Percentiles rank a stretch among this genome's conserved stretches.
Conservation (phyloP, 2,113 vertebrate genomes). For the Osmerus mordax region DNA sequence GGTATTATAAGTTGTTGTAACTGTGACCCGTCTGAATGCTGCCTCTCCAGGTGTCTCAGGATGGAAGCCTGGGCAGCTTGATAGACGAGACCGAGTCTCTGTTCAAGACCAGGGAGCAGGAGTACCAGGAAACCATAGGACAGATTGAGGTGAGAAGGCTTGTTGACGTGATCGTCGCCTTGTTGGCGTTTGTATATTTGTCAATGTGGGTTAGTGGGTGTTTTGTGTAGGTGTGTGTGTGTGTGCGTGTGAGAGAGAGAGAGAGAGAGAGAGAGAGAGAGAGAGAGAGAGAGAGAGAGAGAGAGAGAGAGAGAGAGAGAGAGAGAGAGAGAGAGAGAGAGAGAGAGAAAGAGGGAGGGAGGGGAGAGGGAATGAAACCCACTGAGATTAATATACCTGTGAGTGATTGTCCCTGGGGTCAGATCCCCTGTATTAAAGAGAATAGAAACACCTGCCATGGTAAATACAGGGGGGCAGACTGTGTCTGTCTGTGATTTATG, state of each 20-base stretch:
- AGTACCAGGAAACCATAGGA: conserved; percentile 95
- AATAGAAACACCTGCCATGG: neutral
- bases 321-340: neutral
- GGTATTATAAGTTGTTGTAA: too few species aligned
- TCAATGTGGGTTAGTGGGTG: neutral
- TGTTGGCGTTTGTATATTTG: neutral
- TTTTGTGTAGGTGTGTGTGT: neutral
- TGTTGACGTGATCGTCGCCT: neutral
- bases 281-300: neutral
- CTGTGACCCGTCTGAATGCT: conserved; percentile 15
- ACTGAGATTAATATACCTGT: neutral
- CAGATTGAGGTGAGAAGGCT: conserved; percentile 87
- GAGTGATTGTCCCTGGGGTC: neutral
- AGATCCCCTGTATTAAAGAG: neutral
- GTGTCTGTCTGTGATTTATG: neutral
- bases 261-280: neutral
- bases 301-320: neutral
- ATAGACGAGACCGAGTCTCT: conserved; percentile 94
- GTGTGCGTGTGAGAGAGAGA: neutral
- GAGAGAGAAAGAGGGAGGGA: too few species aligned
- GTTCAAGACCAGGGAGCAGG: conserved; percentile 93
- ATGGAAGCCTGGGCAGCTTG: conserved; percentile 90
- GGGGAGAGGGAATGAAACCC: neutral
- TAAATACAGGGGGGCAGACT: neutral
- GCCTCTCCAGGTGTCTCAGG: conserved; percentile 72